Conservation (phyloP, 1,140 invertebrate species). For the Pentalonia nigronervosa region DNA sequence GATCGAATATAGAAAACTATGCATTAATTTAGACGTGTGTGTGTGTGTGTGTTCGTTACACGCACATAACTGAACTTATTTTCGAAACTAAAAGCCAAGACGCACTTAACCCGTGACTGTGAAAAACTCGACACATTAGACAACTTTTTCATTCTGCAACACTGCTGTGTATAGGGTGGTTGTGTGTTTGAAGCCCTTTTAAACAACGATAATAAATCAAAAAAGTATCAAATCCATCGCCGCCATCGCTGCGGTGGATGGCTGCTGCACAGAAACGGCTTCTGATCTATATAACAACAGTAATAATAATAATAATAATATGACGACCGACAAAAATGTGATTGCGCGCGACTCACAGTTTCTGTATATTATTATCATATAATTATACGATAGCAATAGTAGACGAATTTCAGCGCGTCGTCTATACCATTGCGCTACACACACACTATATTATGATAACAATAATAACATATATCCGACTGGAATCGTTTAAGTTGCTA, state of each 20-base stretch:
- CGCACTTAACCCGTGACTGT: conserved; percentile 38
- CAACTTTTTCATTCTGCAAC: conserved; percentile 33
- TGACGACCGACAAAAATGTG: not conserved
- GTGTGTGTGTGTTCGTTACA: not conserved
- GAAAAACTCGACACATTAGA: conserved; percentile 48
- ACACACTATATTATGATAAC: no score
- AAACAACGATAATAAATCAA: conserved; percentile 49
- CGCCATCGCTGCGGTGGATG: not conserved
- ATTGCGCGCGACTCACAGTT: not conserved
- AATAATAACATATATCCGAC: not conserved
- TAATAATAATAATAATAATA: not conserved
- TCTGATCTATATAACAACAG: conserved; percentile 31
- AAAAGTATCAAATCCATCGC: conserved; percentile 44
- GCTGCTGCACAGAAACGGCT: not conserved
- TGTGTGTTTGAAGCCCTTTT: conserved; percentile 33
- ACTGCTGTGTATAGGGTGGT: not conserved
- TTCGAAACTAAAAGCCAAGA: conserved; percentile 48
- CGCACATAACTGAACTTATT: conserved; percentile 25
- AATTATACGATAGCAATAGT: not conserved
- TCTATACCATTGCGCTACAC: not conserved
- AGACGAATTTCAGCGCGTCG: not conserved
- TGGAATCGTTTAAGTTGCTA: not conserved
- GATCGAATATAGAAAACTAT: conserved; percentile 7
- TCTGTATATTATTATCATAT: not conserved
- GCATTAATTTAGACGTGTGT: not conserved